Evolutionary conservation across 2,797 vertebrate genomes (phyloP).

Genomic region (Novumbra hubbsi): DNA sequence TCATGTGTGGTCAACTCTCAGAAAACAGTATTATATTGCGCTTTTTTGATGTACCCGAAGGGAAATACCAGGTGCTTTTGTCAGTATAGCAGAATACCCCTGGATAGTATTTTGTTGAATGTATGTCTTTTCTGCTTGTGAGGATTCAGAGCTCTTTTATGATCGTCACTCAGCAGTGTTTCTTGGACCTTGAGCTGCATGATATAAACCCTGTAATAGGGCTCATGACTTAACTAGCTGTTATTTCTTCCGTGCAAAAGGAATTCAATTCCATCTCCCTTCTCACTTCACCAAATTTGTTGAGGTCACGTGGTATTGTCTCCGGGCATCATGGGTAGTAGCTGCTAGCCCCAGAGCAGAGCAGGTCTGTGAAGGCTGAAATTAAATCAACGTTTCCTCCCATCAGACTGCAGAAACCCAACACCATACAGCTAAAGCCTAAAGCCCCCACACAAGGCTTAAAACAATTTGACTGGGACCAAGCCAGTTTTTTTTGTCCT

Average conservation of each 20-base stretch:
- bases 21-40: background rate
- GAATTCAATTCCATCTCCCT: constrained; percentile 20
- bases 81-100: background rate
- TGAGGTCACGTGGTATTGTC: constrained; percentile 47
- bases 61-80: background rate
- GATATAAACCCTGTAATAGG: background rate
- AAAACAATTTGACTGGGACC: constrained; percentile 48
- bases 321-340: constrained; percentile 49
- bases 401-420: constrained; percentile 56
- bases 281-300: constrained; percentile 4
- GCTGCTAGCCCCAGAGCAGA: constrained; percentile 48
- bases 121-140: background rate
- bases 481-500: constrained; percentile 62
- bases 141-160: background rate
- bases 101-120: background rate
- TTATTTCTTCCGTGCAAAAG: constrained; percentile 19
- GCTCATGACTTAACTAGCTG: constrained; percentile 39
- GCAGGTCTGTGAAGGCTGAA: constrained; percentile 52
- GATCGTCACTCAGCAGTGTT: background rate
- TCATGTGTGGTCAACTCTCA: constrained; percentile 43
- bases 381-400: constrained; percentile 68
- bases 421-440: constrained; percentile 44
- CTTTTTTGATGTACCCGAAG: background rate
- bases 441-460: constrained; percentile 39
- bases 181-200: constrained; percentile 1